Evolutionary conservation across 2,113 vertebrate species (phyloP).

Genomic region (Oreochromis niloticus): DNA sequence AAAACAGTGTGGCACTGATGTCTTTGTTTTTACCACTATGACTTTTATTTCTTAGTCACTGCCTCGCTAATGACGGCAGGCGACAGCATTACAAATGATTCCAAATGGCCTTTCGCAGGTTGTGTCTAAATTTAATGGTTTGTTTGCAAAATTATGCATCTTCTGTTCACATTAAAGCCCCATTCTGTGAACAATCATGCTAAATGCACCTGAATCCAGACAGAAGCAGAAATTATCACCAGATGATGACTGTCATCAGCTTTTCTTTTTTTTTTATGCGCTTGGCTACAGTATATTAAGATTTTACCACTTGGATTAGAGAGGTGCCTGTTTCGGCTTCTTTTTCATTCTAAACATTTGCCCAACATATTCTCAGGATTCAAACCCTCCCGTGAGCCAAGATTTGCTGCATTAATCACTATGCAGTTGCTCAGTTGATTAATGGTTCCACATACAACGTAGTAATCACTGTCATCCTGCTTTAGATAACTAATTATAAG

Average conservation of each 20-base stretch:
- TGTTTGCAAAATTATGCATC: slow-evolving; percentile 9
- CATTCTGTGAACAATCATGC: neutral
- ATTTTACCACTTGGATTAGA: neutral
- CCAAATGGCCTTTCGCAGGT: neutral
- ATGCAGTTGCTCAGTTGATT: slow-evolving; percentile 17
- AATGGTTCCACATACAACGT: slow-evolving; percentile 17
- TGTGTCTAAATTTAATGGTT: slow-evolving; percentile 23
- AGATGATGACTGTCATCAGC: neutral
- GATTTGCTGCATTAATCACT: neutral
- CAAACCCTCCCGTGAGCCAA: neutral
- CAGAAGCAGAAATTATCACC: neutral
- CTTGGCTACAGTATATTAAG: neutral
- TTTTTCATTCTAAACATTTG: neutral
- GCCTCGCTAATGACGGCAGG: neutral
- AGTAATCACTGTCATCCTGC: slow-evolving; percentile 42
- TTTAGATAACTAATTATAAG: slow-evolving; percentile 36
- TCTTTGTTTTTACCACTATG: slow-evolving; percentile 5
- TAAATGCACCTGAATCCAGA: neutral
- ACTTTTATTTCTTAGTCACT: neutral
- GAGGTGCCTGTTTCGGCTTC: neutral
- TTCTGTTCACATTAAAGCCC: neutral
- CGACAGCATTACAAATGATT: neutral
- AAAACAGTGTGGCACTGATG: neutral
- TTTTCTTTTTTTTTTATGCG: neutral
- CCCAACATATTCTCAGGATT: neutral